A percentile compares a stretch with the other conserved stretches of the same genome.
phyloP scores from a whole-genome alignment of 2,113 vertebrate species.

The Cathartes aura region DNA sequence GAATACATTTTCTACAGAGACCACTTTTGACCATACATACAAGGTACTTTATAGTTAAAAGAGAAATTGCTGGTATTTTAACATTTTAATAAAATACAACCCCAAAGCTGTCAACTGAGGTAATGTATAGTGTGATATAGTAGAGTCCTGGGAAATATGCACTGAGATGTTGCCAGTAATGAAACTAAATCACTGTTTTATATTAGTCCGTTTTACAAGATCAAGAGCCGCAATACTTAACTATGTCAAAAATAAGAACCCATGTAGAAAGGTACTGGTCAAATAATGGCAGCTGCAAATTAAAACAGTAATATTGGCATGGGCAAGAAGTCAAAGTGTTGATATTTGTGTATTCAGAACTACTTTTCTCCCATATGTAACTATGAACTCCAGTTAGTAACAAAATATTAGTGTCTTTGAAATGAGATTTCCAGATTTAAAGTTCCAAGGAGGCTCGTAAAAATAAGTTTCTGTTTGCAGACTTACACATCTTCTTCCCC shows the following conservation, averaged over 20 bases:
- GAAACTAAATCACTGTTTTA: slow-evolving; percentile 47
- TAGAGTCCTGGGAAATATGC: slow-evolving; percentile 30
- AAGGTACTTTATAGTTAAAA: background rate
- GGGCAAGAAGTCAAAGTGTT: background rate
- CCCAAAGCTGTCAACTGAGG: background rate
- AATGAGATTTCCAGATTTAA: background rate
- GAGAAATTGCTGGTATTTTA: slow-evolving; percentile 25
- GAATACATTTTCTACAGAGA: background rate
- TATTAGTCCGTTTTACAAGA: background rate
- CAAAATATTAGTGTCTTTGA: background rate
- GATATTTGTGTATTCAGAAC: background rate
- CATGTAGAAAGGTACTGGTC: background rate
- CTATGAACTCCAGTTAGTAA: background rate
- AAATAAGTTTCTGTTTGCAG: background rate
- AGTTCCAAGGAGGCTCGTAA: background rate
- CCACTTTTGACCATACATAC: background rate
- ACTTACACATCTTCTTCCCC: background rate
- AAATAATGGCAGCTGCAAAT: background rate
- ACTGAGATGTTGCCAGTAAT: slow-evolving; percentile 3
- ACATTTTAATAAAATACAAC: slow-evolving; percentile 39
- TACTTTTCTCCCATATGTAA: background rate
- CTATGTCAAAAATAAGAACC: background rate
- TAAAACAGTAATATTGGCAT: background rate
- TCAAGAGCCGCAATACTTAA: slow-evolving; percentile 3
- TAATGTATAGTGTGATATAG: background rate